These are phyloP conservation scores for Coracopsis vasa DNA, from an alignment of 2,113 vertebrate species.

Conservation along the genomic window DNA sequence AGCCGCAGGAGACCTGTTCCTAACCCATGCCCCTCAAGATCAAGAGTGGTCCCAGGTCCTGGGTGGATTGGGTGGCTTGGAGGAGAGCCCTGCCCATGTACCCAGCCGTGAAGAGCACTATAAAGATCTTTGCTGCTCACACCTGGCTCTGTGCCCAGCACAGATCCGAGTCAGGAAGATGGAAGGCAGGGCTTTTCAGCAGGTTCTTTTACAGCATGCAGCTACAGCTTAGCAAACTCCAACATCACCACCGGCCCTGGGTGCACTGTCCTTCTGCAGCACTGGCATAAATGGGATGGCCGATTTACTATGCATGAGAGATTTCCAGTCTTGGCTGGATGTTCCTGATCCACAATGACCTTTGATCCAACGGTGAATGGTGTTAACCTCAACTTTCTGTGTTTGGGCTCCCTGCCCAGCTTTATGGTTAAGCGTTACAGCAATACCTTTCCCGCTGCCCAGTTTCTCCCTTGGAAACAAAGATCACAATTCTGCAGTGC, in stretches of 20 bases:
- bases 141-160: background rate
- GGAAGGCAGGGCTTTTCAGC: background rate
- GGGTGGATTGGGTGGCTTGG: background rate
- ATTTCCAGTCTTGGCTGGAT: constrained; percentile 7
- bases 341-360: background rate
- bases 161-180: background rate
- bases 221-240: background rate
- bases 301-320: background rate
- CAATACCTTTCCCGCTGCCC: background rate
- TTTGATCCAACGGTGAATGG: constrained; percentile 19
- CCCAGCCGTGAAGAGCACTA: background rate
- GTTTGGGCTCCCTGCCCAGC: constrained; percentile 53
- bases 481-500: constrained; percentile 21
- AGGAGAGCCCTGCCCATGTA: background rate
- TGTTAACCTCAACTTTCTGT: constrained; percentile 26
- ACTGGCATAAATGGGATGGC: background rate
- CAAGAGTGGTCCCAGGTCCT: background rate
- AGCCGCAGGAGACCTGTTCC: background rate
- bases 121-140: background rate
- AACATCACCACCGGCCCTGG: background rate
- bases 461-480: constrained; percentile 19
- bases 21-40: background rate
- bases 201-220: background rate
- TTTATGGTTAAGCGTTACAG: constrained; percentile 35
- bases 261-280: background rate